Base-by-base conservation (phyloP, 2,888 invertebrate species). In the Tenthredo livida region DNA sequence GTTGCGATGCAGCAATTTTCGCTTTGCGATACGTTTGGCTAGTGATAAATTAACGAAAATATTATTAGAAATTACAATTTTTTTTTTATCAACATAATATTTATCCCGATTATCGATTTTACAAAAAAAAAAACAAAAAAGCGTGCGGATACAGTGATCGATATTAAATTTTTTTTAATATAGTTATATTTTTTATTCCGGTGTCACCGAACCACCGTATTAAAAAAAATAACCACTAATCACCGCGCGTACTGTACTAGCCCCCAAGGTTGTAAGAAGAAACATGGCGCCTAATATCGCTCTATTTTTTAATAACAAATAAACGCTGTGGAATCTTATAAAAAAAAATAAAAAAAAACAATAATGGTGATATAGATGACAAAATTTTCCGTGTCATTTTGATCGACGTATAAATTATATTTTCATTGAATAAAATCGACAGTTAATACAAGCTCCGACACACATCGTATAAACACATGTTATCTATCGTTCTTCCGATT, bases 261-360 rank as follows among this genome's bases (percentile, higher is more conserved):
- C n/a, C n/a, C 40, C 80, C 58, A 80, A 83, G 83, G 70, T 83
- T 83, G 83, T 83, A 70, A 67, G 54, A 70, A 67, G 54, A 47
- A 83, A 83, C 83, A 83, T 83, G 83, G 83, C 83, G 83, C 29
- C 83, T 65, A 50, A 83, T 67, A 83, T 70, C 67, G 83, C 67
- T 67, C 70, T 83, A 83, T 83, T 83, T 83, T 83, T 70, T 70
- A 83, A 83, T 83, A 83, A 83, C 83, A 83, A 83, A 83, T 83
- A 58, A 83, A 83, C 43, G 83, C 33, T 50, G 83, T 67, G 47
- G 21, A n/a, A n/a, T 25, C n/a, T 67, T 21, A 50, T 80, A 40
- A 78, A n/a, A n/a, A n/a, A n/a, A n/a, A n/a, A n/a, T n/a, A n/a
- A n/a, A n/a, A n/a, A n/a, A n/a, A 83, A 83, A 83, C 83, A 43